These are phyloP conservation scores for Diorhabda carinulata DNA, from an alignment of 1,140 invertebrate genomes.

Conservation along the genomic window DNA sequence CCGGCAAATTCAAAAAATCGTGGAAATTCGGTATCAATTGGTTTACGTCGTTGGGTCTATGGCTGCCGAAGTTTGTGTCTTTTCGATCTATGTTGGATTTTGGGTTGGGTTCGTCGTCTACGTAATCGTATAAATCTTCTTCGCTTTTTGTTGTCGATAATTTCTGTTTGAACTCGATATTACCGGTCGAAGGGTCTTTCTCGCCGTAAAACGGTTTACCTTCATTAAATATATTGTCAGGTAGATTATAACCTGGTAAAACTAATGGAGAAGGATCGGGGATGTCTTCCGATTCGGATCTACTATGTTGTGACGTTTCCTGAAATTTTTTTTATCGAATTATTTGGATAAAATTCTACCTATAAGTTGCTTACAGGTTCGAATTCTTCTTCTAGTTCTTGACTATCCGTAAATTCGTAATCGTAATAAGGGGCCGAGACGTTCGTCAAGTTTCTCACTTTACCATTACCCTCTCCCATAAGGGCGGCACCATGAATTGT, in stretches of 20 bases:
- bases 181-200: constrained; percentile 64
- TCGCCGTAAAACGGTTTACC: constrained; percentile 67
- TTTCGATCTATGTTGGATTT: constrained; percentile 48
- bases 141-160: constrained; percentile 47
- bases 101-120: constrained; percentile 36
- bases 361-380: not conserved
- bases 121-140: constrained; percentile 38
- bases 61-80: constrained; percentile 46
- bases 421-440: constrained; percentile 19
- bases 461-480: constrained; percentile 41
- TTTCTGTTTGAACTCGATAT: constrained; percentile 59
- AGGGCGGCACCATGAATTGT: constrained; percentile 32
- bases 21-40: constrained; percentile 60
- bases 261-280: constrained; percentile 44
- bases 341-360: not conserved
- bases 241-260: constrained; percentile 45
- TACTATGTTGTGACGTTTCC: not conserved
- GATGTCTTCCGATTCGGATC: constrained; percentile 38
- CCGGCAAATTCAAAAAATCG: constrained; percentile 66
- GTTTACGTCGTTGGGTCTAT: constrained; percentile 54
- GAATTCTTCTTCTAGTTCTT: constrained; percentile 8
- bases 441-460: constrained; percentile 26
- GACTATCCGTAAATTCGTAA: constrained; percentile 25
- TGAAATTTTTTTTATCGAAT: not conserved
- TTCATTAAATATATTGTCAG: constrained; percentile 56